A percentile compares a stretch with the other conserved stretches of the same genome.
Evolutionary conservation across 2,113 vertebrate species (phyloP).

Genomic region (Ceyx margarethae): DNA sequence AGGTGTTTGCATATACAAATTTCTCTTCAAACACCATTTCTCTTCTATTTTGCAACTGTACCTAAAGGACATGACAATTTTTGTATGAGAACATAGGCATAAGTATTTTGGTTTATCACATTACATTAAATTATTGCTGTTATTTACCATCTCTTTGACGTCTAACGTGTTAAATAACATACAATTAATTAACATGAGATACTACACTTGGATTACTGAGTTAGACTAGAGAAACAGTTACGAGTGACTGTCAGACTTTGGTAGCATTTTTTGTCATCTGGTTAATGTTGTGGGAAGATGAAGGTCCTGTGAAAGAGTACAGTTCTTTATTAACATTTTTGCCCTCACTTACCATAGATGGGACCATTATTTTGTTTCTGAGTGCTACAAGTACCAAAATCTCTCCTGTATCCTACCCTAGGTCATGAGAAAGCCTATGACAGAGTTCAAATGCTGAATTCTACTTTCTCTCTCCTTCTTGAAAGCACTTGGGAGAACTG

Average conservation of each 20-base stretch:
- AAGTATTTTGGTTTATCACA: not conserved
- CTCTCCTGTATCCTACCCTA: accelerated
- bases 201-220: not conserved
- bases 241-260: not conserved
- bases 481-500: not conserved
- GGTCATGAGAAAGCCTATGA: not conserved
- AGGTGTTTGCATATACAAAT: not conserved
- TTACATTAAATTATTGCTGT: not conserved
- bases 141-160: not conserved
- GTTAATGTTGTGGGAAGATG: not conserved
- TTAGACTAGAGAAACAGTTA: not conserved
- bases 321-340: not conserved
- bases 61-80: not conserved
- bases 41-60: not conserved
- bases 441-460: not conserved
- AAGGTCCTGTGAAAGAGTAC: not conserved
- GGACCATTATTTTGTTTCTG: not conserved
- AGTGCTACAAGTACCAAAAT: not conserved
- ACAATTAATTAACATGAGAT: not conserved
- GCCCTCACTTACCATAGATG: not conserved
- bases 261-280: not conserved
- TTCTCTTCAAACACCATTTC: not conserved
- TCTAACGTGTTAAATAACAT: not conserved
- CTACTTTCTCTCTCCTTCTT: not conserved
- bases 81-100: not conserved